Conservation (phyloP, 2,113 vertebrate species). For the Micronycteris hirsuta region DNA sequence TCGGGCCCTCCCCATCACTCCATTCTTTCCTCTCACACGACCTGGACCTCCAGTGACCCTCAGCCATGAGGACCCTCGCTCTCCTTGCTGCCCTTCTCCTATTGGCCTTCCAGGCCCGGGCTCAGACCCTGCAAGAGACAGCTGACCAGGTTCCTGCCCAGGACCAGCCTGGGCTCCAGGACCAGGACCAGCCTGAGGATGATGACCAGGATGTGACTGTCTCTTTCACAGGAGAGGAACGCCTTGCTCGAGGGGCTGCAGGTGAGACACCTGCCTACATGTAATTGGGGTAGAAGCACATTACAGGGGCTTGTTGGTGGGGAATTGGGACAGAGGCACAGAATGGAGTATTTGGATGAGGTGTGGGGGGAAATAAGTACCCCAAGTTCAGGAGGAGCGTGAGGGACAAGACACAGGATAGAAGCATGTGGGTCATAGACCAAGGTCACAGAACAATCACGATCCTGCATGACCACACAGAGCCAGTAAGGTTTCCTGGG, state of each 20-base stretch:
- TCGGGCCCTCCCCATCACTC: accelerated
- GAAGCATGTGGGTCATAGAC: background rate
- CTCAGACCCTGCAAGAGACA: background rate
- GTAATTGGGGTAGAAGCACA: background rate
- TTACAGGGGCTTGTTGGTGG: background rate
- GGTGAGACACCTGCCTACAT: background rate
- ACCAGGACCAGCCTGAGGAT: background rate
- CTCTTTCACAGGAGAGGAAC: background rate
- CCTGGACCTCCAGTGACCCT: background rate
- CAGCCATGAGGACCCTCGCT: background rate
- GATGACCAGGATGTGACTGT: background rate
- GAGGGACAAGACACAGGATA: too few relatives aligned
- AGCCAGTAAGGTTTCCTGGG: too few relatives aligned
- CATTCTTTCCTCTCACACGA: too few relatives aligned
- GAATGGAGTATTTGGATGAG: too few relatives aligned
- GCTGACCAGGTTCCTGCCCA: accelerated
- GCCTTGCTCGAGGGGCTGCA: background rate
- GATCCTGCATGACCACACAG: too few relatives aligned
- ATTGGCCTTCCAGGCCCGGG: background rate
- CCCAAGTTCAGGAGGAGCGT: too few relatives aligned
- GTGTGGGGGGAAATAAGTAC: too few relatives aligned
- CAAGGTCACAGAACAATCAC: too few relatives aligned
- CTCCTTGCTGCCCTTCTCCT: background rate
- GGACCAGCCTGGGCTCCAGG: accelerated
- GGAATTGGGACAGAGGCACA: too few relatives aligned